Base-by-base conservation (phyloP, 2,797 vertebrate species). In the Melanotaenia parkinsoni region DNA sequence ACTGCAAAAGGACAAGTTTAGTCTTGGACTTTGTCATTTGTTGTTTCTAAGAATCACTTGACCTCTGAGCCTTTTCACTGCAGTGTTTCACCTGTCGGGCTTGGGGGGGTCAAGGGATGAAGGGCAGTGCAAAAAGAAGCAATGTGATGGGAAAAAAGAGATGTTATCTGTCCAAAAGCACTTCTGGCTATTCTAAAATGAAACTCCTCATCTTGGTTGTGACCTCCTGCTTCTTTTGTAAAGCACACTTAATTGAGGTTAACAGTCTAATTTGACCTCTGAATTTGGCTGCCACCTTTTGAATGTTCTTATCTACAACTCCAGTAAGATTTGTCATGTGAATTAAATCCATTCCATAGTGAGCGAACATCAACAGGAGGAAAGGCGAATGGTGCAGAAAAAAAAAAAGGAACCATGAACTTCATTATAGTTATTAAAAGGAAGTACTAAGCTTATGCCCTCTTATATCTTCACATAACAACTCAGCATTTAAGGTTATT, bases 241-340 rank as follows among this genome's bases (percentile, higher is more conserved):
- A 80, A 86, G 60, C 69, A 63, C 12, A 1, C 75, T 67, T 91
- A 91, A 93, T 89, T 92, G 90, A 92, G 90, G 90, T 91, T 81
- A 91, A 89, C 80, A 79, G 58, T 83, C 60, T 85, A 78, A 83
- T 89, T 86, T 84, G 78, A 88, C 82, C 84, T 76, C 70, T 82
- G 63, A 82, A 26, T 26, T 26, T 26, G 26, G 26, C 26, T 37
- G 67, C n/a, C 56, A 69, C 58, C 70, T 75, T 83, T 79, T 77
- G 16, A 87, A 84, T 87, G 78, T 70, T 72, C 76, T 87, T 89
- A 90, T 91, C 86, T 78, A 4, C 47, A 43, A 63, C 60, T 80
- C 22, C 80, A 90, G 79, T 80, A 77, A 79, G 66, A 71, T 76
- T 64, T 28, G 66, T 68, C 74, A 78, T 67, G 63, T 65, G 71